A percentile compares a stretch with the other conserved stretches of the same genome.
These are phyloP conservation scores for Oscheius sp. DNA, from an alignment of 2,888 invertebrate genomes.

Conservation along the genomic window DNA sequence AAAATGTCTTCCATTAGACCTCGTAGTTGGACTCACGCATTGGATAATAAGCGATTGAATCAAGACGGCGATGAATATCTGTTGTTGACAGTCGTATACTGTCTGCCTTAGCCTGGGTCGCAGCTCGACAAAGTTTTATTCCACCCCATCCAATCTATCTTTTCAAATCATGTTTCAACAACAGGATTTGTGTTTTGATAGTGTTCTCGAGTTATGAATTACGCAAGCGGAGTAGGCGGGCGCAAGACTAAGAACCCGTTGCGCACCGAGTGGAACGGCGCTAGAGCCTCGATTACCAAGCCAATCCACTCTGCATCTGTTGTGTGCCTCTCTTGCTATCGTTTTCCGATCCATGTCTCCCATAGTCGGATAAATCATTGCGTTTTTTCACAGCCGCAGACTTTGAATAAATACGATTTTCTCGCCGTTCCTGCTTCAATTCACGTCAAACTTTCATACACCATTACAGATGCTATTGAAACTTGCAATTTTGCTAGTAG, in stretches of 20 bases:
- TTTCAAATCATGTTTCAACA: too few species aligned
- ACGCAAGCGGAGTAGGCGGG: constrained; percentile 24
- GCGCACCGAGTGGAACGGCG: constrained; percentile 36
- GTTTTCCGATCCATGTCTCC: constrained; percentile 6
- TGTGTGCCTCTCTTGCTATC: constrained; percentile 20
- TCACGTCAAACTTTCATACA: background rate
- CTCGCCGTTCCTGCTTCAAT: background rate
- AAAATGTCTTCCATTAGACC: too few species aligned
- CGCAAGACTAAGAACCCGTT: constrained; percentile 31
- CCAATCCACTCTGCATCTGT: constrained; percentile 33
- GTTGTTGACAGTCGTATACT: constrained; percentile 25
- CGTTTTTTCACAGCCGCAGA: background rate
- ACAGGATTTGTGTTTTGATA: background rate
- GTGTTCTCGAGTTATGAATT: constrained; percentile 21
- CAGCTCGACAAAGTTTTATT: background rate
- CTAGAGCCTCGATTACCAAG: constrained; percentile 38
- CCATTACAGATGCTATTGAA: constrained; percentile 15
- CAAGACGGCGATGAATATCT: constrained; percentile 24
- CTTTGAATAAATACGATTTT: constrained; percentile 24
- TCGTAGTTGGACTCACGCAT: background rate
- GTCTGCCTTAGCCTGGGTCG: background rate
- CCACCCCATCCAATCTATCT: too few species aligned
- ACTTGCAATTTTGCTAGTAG: background rate
- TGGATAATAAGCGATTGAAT: constrained; percentile 15
- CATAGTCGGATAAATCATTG: constrained; percentile 7